Evolutionary conservation across 2,797 vertebrate genomes (phyloP).

Genomic region (Bryconaethiops microstoma): DNA sequence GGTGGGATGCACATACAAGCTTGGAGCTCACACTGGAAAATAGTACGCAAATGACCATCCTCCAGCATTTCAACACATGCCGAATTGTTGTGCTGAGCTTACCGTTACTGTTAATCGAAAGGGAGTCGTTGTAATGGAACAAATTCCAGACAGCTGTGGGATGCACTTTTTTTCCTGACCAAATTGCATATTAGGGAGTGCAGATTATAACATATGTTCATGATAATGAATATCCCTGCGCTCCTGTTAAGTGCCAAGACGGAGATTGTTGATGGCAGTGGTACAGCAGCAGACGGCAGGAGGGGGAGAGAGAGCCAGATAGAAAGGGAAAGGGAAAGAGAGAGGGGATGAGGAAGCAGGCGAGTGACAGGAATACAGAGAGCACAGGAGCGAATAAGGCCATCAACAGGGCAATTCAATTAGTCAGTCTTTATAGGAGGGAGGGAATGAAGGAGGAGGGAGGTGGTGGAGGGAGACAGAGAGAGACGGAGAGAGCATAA

Average conservation of each 20-base stretch:
- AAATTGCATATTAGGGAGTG: conserved; percentile 29
- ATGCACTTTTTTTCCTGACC: conserved; percentile 10
- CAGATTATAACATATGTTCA: conserved; percentile 46
- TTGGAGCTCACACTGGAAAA: conserved; percentile 58
- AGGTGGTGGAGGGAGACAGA: conserved; percentile 8
- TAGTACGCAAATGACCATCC: conserved; percentile 48
- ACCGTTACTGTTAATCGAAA: conserved; percentile 31
- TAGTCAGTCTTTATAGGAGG: conserved; percentile 54
- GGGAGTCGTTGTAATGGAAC: conserved; percentile 16
- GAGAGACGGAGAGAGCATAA: conserved; percentile 41
- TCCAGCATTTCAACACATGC: conserved; percentile 30
- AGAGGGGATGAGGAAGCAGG: conserved; percentile 7
- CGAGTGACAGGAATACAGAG: conserved; percentile 52
- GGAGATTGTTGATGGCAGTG: conserved; percentile 37
- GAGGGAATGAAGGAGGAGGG: neutral
- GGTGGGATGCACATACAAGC: conserved; percentile 41
- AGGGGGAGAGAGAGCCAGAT: conserved; percentile 19
- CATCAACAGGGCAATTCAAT: conserved; percentile 59
- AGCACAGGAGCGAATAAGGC: conserved; percentile 49
- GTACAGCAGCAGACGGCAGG: conserved; percentile 27
- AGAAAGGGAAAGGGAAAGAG: neutral
- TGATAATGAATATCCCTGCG: conserved; percentile 43
- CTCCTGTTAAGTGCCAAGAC: conserved; percentile 39
- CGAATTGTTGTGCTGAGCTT: conserved; percentile 11
- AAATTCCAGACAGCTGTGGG: conserved; percentile 26